Base-by-base conservation (phyloP, 2,113 vertebrate genomes). In the Sula dactylatra region DNA sequence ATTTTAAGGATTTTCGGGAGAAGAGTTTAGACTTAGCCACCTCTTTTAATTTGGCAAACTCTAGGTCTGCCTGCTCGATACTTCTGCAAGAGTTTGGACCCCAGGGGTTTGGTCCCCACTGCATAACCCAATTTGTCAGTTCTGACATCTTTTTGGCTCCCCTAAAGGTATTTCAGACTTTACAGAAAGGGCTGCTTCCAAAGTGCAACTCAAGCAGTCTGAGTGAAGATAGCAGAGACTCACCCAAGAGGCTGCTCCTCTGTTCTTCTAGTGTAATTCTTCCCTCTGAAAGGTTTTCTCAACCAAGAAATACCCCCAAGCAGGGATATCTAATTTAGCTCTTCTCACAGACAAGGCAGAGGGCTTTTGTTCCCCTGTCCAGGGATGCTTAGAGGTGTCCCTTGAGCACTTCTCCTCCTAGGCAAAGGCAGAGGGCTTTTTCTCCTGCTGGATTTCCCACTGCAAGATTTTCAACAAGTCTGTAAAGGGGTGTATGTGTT, bases 31-130 rank as follows among this genome's bases (percentile, higher is more conserved):
- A 78, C n/a, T 96, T 97, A 19, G 77, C 50, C 1, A 31, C 91
- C 78, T 92, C 93, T 82, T 88, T 97, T 64, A 96, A 59, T 66
- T 34, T 94, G 65, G 93, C 69, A 71, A 97, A 96, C 65, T 96
- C 89, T 7, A 91, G 65, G 61, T 96, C 91, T 84, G 94, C 96
- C 70, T 97, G 91, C 81, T 96, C 93, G 69, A 97, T 95, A n/a
- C 86, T 97, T 81, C 47, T 95, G 94, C 72, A 97, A 38, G 93
- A 95, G 47, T 95, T 76, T 0, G 73, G 77, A 62, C 89, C 86
- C 96, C 96, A 96, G 47, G 96, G 95, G 36, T 96, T 96, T 70
- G 93, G 78, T 42, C 95, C 96, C 91, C 95, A 97, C 52, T 95
- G 94, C 79, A 86, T 66, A 82, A 97, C 89, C 95, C 95, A 96